Conservation (phyloP, 2,888 invertebrate species). For the Aradus depressus region DNA sequence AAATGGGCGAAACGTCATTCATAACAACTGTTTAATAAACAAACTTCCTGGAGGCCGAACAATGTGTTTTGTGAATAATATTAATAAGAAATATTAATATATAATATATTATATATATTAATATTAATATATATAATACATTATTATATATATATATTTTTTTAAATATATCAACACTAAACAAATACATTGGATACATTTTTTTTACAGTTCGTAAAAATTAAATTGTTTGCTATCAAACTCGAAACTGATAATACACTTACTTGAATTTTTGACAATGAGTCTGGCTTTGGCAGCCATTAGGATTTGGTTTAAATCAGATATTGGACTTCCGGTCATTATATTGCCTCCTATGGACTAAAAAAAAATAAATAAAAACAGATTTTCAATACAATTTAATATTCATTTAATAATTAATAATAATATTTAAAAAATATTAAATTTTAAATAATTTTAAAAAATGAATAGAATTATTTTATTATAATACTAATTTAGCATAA, state of each 20-base stretch:
- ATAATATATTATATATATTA: too few species aligned
- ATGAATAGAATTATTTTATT: neutral
- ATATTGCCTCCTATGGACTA: constrained; percentile 83
- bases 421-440: neutral
- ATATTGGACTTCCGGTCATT: constrained; percentile 91
- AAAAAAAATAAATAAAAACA: constrained; percentile 20
- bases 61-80: too few species aligned
- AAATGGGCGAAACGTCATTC: too few species aligned
- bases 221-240: neutral
- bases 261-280: constrained; percentile 46
- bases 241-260: neutral
- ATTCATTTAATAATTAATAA: neutral
- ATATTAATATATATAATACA: neutral
- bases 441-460: neutral
- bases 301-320: constrained; percentile 86
- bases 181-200: neutral
- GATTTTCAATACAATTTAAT: neutral
- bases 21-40: too few species aligned
- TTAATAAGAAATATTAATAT: too few species aligned
- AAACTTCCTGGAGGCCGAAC: too few species aligned
- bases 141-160: neutral
- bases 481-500: neutral
- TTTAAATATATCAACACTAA: neutral
- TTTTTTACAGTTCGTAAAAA: neutral
- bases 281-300: constrained; percentile 61